phyloP scores from a whole-genome alignment of 2,113 vertebrate species.

The Brienomyrus longianalis region DNA sequence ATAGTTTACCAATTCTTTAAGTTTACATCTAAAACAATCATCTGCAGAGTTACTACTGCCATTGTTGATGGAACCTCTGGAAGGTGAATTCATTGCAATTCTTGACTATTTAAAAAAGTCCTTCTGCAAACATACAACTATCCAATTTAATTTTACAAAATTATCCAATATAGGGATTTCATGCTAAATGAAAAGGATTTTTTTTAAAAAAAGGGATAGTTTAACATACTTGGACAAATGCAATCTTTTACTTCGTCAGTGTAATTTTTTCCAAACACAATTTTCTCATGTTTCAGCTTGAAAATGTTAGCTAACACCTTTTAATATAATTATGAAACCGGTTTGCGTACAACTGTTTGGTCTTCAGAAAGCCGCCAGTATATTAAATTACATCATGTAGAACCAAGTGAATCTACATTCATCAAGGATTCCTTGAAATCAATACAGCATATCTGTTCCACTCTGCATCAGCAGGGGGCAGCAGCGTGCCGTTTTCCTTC shows the following conservation, averaged over 20 bases:
- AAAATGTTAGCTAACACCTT: neutral
- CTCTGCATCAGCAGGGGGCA: constrained; percentile 14
- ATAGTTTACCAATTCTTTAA: neutral
- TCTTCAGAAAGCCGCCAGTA: neutral
- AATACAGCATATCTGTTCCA: neutral
- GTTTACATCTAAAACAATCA: neutral
- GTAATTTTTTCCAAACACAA: neutral
- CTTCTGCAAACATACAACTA: neutral
- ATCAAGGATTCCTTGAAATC: neutral
- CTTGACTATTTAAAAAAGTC: neutral
- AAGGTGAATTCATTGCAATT: neutral
- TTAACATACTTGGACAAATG: neutral
- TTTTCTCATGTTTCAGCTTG: neutral
- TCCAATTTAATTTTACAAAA: neutral
- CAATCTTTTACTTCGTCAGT: neutral
- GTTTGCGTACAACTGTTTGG: neutral
- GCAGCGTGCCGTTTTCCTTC: neutral
- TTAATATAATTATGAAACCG: neutral
- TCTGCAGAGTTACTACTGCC: neutral
- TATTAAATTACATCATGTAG: neutral
- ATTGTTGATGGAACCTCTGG: neutral
- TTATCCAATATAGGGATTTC: neutral
- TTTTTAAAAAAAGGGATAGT: neutral
- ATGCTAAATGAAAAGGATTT: neutral
- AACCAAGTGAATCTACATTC: neutral